These are phyloP conservation scores for Meles meles DNA, from an alignment of 2,113 vertebrate genomes.

Conservation along the genomic window DNA sequence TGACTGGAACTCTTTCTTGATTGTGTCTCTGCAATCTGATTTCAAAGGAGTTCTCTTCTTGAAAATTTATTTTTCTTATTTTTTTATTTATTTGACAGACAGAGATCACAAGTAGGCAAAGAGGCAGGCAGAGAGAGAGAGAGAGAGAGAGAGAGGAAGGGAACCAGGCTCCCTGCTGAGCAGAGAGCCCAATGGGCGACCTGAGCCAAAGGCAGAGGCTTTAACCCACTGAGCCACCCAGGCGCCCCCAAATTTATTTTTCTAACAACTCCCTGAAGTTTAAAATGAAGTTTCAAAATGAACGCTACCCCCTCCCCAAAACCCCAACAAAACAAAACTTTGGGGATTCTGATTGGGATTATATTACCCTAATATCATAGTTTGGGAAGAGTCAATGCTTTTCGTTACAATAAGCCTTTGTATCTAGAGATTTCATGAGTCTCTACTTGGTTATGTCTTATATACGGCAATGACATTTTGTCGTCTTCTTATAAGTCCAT, in stretches of 20 bases:
- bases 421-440: background rate
- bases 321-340: background rate
- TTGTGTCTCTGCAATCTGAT: background rate
- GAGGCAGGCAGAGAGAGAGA: no score
- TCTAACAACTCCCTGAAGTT: background rate
- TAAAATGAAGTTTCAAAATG: slow-evolving; percentile 27
- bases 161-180: no score
- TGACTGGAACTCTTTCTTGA: background rate
- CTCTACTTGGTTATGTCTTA: background rate
- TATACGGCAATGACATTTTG: background rate
- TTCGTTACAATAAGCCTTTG: slow-evolving; percentile 3
- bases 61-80: background rate
- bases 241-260: background rate
- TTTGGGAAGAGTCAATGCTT: background rate
- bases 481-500: background rate
- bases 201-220: no score
- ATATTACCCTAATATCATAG: background rate
- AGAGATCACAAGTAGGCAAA: no score
- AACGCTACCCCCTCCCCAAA: background rate
- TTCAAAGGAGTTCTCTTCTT: slow-evolving; percentile 20
- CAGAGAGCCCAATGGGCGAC: no score
- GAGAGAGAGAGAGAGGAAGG: no score
- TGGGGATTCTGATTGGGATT: slow-evolving; percentile 27
- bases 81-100: no score
- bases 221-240: no score